Percentiles rank a stretch among this genome's conserved stretches.
These are phyloP conservation scores for Chaetoderma sp. DNA, from an alignment of 2,888 invertebrate species.

Conservation along the genomic window DNA sequence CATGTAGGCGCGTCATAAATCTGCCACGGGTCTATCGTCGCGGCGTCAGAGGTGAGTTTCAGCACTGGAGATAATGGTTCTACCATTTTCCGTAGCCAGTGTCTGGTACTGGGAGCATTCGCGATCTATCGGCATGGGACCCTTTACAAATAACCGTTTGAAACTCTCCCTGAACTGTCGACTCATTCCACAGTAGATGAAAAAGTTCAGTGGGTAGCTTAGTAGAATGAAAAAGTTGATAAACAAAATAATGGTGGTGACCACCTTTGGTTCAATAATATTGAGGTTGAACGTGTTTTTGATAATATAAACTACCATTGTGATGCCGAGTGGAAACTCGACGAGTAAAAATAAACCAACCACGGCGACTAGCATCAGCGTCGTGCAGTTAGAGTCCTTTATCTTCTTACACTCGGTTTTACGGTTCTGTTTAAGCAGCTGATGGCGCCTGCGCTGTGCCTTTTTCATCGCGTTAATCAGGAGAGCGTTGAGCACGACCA, in stretches of 20 bases:
- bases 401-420: constrained; percentile 65
- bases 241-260: constrained; percentile 70
- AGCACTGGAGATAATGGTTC: constrained; percentile 47
- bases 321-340: constrained; percentile 70
- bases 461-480: constrained; percentile 87
- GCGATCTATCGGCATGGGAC: constrained; percentile 48
- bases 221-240: constrained; percentile 92
- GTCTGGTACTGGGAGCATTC: constrained; percentile 63
- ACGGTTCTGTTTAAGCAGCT: constrained; percentile 81
- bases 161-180: constrained; percentile 95
- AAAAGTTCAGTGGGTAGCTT: constrained; percentile 93
- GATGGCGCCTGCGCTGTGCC: constrained; percentile 83
- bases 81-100: constrained; percentile 61
- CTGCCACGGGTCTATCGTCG: too few relatives aligned
- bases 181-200: constrained; percentile 96
- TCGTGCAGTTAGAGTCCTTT: constrained; percentile 67
- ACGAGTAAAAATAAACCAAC: constrained; percentile 71
- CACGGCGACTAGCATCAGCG: constrained; percentile 70
- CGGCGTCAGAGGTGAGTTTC: constrained; percentile 52
- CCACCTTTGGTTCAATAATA: constrained; percentile 42
- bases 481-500: constrained; percentile 89
- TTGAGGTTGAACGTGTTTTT: constrained; percentile 56
- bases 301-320: constrained; percentile 81
- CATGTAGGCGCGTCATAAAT: too few relatives aligned
- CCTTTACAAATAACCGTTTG: constrained; percentile 79